Percentiles rank a stretch among this genome's conserved stretches.
phyloP scores from a whole-genome alignment of 2,797 vertebrate genomes.

The Phoeniculus purpureus region DNA sequence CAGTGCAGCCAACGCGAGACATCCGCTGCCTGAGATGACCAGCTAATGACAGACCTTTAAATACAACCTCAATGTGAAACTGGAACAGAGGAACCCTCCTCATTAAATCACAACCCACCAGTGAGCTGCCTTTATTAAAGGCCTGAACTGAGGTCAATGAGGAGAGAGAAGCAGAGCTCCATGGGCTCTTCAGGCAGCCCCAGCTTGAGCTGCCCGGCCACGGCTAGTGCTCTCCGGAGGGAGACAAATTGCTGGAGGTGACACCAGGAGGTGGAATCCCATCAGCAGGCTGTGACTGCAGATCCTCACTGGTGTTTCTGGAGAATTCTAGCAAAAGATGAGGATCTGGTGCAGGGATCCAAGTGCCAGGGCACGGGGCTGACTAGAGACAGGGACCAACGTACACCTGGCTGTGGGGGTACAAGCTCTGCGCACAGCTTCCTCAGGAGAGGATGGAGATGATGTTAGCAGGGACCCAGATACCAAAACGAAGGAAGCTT shows the following conservation, averaged over 20 bases:
- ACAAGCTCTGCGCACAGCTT: background rate
- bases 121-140: background rate
- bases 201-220: background rate
- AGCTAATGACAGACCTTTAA: background rate
- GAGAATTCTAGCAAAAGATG: background rate
- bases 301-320: background rate
- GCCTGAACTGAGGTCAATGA: background rate
- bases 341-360: background rate
- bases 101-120: background rate
- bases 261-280: background rate
- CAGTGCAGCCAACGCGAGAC: background rate
- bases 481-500: background rate
- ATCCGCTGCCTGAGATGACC: background rate
- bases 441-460: background rate
- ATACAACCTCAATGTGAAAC: background rate
- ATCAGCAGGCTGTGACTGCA: rapidly evolving
- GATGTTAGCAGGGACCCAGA: background rate
- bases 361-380: background rate
- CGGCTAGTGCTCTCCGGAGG: rapidly evolving
- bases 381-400: background rate
- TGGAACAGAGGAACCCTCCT: background rate
- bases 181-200: background rate
- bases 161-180: background rate
- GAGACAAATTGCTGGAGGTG: background rate
- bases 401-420: rapidly evolving